These are phyloP conservation scores for Mythimna vitellina DNA, from an alignment of 2,888 invertebrate genomes.

Conservation along the genomic window DNA sequence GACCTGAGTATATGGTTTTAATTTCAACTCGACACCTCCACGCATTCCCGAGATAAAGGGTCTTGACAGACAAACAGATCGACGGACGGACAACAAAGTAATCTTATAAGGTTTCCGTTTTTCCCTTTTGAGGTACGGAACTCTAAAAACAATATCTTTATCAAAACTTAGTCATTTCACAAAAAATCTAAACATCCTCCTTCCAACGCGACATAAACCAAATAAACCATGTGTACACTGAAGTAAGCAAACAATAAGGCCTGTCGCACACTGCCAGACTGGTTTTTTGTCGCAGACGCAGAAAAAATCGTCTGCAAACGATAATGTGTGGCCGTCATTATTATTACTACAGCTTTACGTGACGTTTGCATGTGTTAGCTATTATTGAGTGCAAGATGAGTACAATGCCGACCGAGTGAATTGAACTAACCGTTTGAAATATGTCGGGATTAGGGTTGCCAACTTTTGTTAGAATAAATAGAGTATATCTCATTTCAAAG, in stretches of 20 bases:
- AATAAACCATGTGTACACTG: conserved; percentile 53
- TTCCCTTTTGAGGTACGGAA: too few species aligned
- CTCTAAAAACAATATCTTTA: too few species aligned
- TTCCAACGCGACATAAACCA: conserved; percentile 41
- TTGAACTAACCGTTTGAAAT: too few species aligned
- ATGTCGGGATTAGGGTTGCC: too few species aligned
- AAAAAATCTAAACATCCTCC: accelerated
- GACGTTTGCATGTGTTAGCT: not conserved
- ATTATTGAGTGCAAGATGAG: conserved; percentile 1
- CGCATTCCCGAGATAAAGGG: too few species aligned
- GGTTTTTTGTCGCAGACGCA: conserved; percentile 61
- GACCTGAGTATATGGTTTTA: too few species aligned
- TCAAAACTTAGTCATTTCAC: conserved; percentile 11
- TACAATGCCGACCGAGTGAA: not conserved
- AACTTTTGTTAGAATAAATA: too few species aligned
- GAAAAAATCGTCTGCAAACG: conserved; percentile 62
- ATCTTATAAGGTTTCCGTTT: too few species aligned
- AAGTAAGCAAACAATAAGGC: conserved; percentile 56
- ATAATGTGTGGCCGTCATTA: conserved; percentile 47
- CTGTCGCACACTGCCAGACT: conserved; percentile 55
- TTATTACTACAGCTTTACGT: conserved; percentile 51
- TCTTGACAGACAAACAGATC: too few species aligned
- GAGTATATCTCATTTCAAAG: too few species aligned
- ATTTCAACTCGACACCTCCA: too few species aligned
- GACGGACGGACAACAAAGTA: too few species aligned